Conservation (phyloP, 2,113 vertebrate species). For the Melanerpes aurifrons region DNA sequence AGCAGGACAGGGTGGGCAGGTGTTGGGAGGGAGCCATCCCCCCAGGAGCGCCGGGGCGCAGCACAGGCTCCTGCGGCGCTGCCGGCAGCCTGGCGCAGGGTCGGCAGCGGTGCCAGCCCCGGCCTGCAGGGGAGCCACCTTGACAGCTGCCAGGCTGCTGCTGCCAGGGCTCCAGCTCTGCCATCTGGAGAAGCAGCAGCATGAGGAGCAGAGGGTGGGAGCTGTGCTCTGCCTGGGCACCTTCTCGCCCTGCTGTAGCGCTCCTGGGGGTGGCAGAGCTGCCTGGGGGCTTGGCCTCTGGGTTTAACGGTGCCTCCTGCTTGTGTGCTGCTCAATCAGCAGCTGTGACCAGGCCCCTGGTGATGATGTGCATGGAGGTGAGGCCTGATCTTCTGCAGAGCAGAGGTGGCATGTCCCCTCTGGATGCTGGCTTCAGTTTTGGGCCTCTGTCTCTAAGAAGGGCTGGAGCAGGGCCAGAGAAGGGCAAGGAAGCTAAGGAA, state of each 20-base stretch:
- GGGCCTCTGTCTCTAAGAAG: no score
- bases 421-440: neutral
- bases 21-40: neutral
- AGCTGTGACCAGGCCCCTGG: neutral
- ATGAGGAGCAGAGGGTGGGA: neutral
- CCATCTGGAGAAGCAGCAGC: neutral
- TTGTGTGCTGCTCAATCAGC: neutral
- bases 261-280: neutral
- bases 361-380: neutral
- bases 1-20: neutral
- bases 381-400: neutral
- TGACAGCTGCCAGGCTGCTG: slow-evolving; percentile 15
- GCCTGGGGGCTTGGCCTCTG: neutral
- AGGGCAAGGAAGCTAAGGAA: no score
- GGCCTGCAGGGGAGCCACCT: neutral
- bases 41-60: no score
- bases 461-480: no score
- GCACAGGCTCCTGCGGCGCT: neutral
- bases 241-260: neutral
- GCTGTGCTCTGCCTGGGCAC: neutral
- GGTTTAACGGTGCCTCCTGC: neutral
- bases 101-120: fast-evolving
- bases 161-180: neutral
- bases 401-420: neutral
- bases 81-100: neutral